A percentile compares a stretch with the other conserved stretches of the same genome.
Conservation (phyloP, 2,888 invertebrate genomes). For the Congeria kusceri region DNA sequence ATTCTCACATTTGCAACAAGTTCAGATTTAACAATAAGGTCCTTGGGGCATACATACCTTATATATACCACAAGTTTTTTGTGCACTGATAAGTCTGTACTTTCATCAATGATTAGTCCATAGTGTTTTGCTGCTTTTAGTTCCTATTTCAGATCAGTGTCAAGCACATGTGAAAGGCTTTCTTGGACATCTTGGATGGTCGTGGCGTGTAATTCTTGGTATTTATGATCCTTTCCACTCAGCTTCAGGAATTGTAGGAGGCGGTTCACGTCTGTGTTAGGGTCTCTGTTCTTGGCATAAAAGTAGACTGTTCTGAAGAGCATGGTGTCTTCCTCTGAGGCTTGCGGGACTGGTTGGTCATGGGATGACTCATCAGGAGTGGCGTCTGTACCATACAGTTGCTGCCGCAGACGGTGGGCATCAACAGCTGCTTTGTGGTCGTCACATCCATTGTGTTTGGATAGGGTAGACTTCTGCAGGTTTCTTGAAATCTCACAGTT, state of each 20-base stretch:
- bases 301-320: slow-evolving; percentile 31
- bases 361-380: neutral
- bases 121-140: slow-evolving; percentile 7
- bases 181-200: slow-evolving; percentile 13
- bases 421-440: slow-evolving; percentile 29
- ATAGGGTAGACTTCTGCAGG: slow-evolving; percentile 12
- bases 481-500: too few relatives aligned
- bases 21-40: slow-evolving; percentile 5
- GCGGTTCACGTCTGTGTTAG: slow-evolving; percentile 8
- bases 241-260: slow-evolving; percentile 2
- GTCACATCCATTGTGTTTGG: slow-evolving; percentile 22
- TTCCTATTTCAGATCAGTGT: slow-evolving; percentile 10
- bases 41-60: slow-evolving; percentile 10
- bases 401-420: too few relatives aligned
- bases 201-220: slow-evolving; percentile 4
- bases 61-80: slow-evolving; percentile 25
- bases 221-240: slow-evolving; percentile 7
- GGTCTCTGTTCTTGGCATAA: too few relatives aligned
- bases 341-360: too few relatives aligned
- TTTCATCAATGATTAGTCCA: slow-evolving; percentile 28
- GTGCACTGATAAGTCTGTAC: slow-evolving; percentile 23
- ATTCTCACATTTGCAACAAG: slow-evolving; percentile 23
- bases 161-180: slow-evolving; percentile 12
- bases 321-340: neutral
- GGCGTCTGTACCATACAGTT: slow-evolving; percentile 7